Evolutionary conservation across 2,113 vertebrate genomes (phyloP), one percentile per base, ranked within the genome.

Genomic region (Danionella cerebrum): DNA sequence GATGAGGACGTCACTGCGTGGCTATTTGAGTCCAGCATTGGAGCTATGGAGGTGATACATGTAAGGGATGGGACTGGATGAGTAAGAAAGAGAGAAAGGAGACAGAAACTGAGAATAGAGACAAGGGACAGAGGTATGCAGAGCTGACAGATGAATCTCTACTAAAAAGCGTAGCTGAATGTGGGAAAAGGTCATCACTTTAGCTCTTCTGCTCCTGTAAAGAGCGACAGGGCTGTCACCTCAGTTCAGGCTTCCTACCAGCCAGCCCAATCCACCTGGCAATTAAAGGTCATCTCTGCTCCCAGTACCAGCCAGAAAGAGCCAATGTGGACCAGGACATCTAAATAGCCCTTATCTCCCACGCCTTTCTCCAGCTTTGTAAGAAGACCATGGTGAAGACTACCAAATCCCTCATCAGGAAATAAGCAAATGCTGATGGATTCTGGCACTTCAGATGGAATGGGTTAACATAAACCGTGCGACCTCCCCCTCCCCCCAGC

Each of bases 251-350:
- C 57, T 42, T n/a, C 47, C 8, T 12, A 57, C 25, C n/a, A 55
- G 35, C 21, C 21, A 27, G 16, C 64, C 69, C 59, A n/a, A 25
- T 62, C 57, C 33, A 71, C 64, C 63, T 48, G 68, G 73, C 78
- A 83, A 81, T 84, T 85, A 85, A 83, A 77, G 78, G 83, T 83
- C 82, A 86, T 79, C 79, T 70, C 62, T 72, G 76, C 78, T 78
- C 72, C 73, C 72, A 79, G 78, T 80, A 78, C 78, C 71, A 69
- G 63, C 71, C 72, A 67, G 65, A 66, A 60, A 55, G 70, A 64
- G 58, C 50, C 45, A 70, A 19, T 29, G 18, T 55, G 54, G 79
- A 71, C 66, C 27, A 29, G 54, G 14, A 66, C 53, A 79, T 76
- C 77, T 76, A 74, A 76, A 82, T 78, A 76, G 62, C 77, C n/a